phyloP scores from a whole-genome alignment of 2,797 vertebrate species.

The Sylvia borin region DNA sequence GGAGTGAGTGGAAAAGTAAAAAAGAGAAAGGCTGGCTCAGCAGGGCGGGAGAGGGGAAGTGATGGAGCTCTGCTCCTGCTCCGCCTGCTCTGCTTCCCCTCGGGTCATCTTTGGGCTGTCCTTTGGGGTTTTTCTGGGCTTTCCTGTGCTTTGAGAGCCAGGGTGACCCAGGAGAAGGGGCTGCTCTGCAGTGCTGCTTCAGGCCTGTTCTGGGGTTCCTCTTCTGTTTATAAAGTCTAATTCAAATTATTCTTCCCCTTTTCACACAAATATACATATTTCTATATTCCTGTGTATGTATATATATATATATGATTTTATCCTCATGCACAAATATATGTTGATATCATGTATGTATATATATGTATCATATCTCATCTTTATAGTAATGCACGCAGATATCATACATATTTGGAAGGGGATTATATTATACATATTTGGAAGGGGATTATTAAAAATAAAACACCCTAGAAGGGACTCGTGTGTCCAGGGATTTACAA shows the following conservation, averaged over 20 bases:
- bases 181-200: background rate
- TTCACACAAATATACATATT: background rate
- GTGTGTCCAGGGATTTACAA: background rate
- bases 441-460: background rate
- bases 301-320: background rate
- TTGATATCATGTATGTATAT: background rate
- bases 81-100: background rate
- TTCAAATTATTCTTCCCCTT: background rate
- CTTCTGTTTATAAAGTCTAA: background rate
- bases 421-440: background rate
- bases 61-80: background rate
- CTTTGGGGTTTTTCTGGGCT: background rate
- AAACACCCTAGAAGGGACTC: background rate
- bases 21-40: background rate
- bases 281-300: background rate
- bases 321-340: background rate
- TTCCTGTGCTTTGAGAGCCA: accelerated
- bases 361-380: background rate
- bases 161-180: background rate
- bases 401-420: background rate
- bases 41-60: background rate
- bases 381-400: background rate
- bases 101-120: accelerated
- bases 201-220: background rate
- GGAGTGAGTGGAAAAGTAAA: constrained; percentile 1